Conservation (phyloP, 1,140 invertebrate species). For the Oryctes rhinoceros region DNA sequence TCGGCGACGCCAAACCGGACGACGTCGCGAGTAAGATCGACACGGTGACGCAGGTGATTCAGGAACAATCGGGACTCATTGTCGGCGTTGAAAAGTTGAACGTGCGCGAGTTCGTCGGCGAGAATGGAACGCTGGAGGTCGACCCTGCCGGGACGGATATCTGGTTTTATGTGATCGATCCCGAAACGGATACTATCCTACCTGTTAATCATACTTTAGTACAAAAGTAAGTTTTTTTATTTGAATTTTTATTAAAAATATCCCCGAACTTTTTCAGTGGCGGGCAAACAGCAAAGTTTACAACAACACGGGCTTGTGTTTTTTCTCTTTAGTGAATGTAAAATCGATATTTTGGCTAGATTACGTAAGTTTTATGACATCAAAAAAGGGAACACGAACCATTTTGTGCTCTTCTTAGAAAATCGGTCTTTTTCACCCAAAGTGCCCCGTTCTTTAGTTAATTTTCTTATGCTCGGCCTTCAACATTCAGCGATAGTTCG, state of each 20-base stretch:
- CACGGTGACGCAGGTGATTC: constrained; percentile 73
- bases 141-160: constrained; percentile 82
- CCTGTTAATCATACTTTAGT: constrained; percentile 75
- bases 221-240: constrained; percentile 65
- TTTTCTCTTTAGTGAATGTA: too few species aligned
- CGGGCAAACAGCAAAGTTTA: too few species aligned
- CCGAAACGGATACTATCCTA: constrained; percentile 77
- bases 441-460: too few species aligned
- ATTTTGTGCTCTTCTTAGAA: too few species aligned
- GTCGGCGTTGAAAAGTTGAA: constrained; percentile 82
- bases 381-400: too few species aligned
- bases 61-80: constrained; percentile 77
- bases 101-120: constrained; percentile 70
- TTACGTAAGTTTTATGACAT: too few species aligned
- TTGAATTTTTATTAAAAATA: not conserved
- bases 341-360: too few species aligned
- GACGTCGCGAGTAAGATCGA: constrained; percentile 71
- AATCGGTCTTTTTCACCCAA: too few species aligned
- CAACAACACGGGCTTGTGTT: too few species aligned
- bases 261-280: too few species aligned
- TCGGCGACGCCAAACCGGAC: constrained; percentile 78
- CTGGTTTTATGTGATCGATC: constrained; percentile 88
- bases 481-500: too few species aligned
- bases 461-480: too few species aligned
- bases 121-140: constrained; percentile 77